These are phyloP conservation scores for Cyclophora albipunctata DNA, from an alignment of 2,888 invertebrate species.

Conservation along the genomic window DNA sequence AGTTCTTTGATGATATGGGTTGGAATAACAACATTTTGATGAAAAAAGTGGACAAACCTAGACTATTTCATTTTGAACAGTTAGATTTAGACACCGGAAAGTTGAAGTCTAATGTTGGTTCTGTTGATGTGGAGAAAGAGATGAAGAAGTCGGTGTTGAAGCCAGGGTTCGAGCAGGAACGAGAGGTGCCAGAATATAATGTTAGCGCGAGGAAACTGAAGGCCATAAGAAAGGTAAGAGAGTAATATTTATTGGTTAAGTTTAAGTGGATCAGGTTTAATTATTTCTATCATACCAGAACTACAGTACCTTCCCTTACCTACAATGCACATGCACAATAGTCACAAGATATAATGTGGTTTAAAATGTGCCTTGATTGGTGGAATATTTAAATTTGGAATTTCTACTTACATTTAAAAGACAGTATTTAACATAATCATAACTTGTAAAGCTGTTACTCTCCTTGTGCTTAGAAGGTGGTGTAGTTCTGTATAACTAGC, in stretches of 20 bases:
- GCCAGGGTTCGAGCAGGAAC: conserved; percentile 79
- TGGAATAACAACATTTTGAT: conserved; percentile 48
- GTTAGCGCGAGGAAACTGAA: conserved; percentile 75
- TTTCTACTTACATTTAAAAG: no score
- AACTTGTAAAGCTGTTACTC: no score
- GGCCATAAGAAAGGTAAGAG: conserved; percentile 69
- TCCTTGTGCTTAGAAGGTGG: no score
- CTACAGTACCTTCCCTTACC: no score
- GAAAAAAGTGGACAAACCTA: conserved; percentile 40
- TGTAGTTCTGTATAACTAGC: no score
- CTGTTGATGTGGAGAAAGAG: conserved; percentile 69
- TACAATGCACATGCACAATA: no score
- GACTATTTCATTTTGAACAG: conserved; percentile 55
- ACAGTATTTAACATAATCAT: no score
- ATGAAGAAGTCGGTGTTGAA: conserved; percentile 78
- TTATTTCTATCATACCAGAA: no score
- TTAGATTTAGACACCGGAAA: conserved; percentile 54
- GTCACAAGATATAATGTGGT: no score
- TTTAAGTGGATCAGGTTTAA: neutral
- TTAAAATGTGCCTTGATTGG: no score
- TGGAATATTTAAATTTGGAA: no score
- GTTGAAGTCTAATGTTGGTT: conserved; percentile 54
- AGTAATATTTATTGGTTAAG: neutral
- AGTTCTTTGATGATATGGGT: conserved; percentile 59
- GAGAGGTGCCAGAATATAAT: conserved; percentile 75